These are phyloP conservation scores for Falcaria lacertinaria DNA, from an alignment of 2,888 invertebrate species.

Conservation along the genomic window DNA sequence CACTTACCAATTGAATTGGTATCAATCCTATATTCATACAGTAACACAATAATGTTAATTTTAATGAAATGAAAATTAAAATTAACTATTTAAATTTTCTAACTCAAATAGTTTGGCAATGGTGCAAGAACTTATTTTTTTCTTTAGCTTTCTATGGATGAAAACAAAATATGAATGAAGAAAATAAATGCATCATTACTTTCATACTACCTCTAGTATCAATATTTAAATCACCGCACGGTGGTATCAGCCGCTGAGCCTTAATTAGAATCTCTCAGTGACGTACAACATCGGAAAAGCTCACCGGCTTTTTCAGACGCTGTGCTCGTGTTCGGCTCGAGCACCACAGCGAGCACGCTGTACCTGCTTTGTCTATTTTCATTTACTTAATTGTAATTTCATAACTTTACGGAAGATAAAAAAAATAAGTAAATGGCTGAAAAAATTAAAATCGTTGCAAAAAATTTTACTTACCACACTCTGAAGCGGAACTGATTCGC, in stretches of 20 bases:
- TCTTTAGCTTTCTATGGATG: too few relatives aligned
- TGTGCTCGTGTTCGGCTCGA: slow-evolving; percentile 27
- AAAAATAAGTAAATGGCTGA: neutral
- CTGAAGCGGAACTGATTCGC: slow-evolving; percentile 46
- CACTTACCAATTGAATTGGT: neutral
- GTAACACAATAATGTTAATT: too few relatives aligned
- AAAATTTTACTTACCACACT: slow-evolving; percentile 57
- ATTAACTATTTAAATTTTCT: too few relatives aligned
- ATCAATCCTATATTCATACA: too few relatives aligned
- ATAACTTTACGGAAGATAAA: neutral
- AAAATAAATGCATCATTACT: too few relatives aligned
- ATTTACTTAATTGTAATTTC: neutral
- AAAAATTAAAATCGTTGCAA: slow-evolving; percentile 9
- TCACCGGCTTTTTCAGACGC: slow-evolving; percentile 58
- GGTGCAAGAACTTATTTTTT: too few relatives aligned
- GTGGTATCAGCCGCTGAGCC: slow-evolving; percentile 1
- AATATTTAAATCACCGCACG: neutral
- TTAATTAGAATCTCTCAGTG: slow-evolving; percentile 14
- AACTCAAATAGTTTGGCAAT: too few relatives aligned
- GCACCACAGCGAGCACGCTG: slow-evolving; percentile 5
- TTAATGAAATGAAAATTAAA: too few relatives aligned
- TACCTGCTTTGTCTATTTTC: neutral
- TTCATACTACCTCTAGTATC: too few relatives aligned
- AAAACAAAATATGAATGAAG: too few relatives aligned
- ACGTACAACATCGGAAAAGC: slow-evolving; percentile 49